Percentiles rank a stretch among this genome's conserved stretches.
phyloP scores from a whole-genome alignment of 1,140 invertebrate genomes.

The Dreissena rostriformis region DNA sequence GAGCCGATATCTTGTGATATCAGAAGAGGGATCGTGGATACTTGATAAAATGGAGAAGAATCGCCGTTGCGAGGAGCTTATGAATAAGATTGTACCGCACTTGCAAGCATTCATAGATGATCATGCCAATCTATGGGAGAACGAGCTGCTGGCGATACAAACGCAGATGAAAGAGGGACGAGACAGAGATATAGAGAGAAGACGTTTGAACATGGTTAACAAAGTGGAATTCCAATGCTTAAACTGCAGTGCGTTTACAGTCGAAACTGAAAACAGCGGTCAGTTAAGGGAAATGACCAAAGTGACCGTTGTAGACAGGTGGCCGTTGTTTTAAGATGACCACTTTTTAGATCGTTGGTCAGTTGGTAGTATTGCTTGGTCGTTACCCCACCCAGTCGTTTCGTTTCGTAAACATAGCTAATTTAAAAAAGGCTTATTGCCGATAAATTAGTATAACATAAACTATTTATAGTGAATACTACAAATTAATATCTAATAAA shows the following conservation, averaged over 20 bases:
- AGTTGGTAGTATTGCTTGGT: too few species aligned
- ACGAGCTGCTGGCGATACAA: slow-evolving; percentile 56
- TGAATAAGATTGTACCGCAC: slow-evolving; percentile 65
- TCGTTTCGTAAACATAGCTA: too few species aligned
- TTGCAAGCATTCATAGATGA: slow-evolving; percentile 52
- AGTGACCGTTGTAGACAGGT: too few species aligned
- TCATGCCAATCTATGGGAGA: slow-evolving; percentile 42
- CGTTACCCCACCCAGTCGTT: too few species aligned
- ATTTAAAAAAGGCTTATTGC: too few species aligned
- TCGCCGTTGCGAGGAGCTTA: slow-evolving; percentile 68
- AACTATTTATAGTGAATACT: too few species aligned
- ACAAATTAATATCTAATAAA: too few species aligned
- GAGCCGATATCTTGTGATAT: slow-evolving; percentile 66
- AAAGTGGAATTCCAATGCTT: neutral
- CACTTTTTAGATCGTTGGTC: too few species aligned
- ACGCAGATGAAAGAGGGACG: slow-evolving; percentile 50
- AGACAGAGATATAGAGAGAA: slow-evolving; percentile 10
- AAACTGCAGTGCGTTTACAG: slow-evolving; percentile 19
- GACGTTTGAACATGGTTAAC: neutral
- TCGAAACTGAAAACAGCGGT: too few species aligned
- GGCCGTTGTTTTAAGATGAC: too few species aligned
- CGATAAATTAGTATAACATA: too few species aligned
- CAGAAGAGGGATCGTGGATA: slow-evolving; percentile 56
- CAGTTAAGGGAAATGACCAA: too few species aligned
- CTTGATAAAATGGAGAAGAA: slow-evolving; percentile 70